These are phyloP conservation scores for Papilio demoleus DNA, from an alignment of 2,888 invertebrate genomes.

Conservation along the genomic window DNA sequence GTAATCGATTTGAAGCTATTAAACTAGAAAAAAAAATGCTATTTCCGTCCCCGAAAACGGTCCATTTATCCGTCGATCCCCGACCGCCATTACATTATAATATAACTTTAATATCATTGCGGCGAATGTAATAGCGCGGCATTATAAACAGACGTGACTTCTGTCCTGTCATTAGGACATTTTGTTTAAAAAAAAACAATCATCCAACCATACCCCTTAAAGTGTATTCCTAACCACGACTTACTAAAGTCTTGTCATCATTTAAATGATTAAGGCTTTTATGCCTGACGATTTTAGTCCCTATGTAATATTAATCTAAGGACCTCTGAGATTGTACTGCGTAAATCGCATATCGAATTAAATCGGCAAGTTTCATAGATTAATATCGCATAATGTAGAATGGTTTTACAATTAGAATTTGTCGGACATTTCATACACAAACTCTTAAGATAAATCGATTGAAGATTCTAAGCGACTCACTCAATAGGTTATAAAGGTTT, in stretches of 20 bases:
- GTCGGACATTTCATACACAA: no score
- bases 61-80: slow-evolving; percentile 73
- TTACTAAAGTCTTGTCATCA: not conserved
- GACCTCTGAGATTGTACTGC: no score
- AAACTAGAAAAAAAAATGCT: slow-evolving; percentile 52
- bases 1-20: slow-evolving; percentile 70
- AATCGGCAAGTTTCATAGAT: no score
- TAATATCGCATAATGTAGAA: no score
- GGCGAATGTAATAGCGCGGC: slow-evolving; percentile 64
- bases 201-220: slow-evolving; percentile 24
- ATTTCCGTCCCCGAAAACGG: slow-evolving; percentile 73
- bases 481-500: no score
- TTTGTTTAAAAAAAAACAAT: slow-evolving; percentile 47
- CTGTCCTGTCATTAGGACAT: slow-evolving; percentile 70
- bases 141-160: slow-evolving; percentile 74
- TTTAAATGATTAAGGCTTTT: no score
- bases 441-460: no score
- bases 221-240: not conserved
- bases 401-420: no score
- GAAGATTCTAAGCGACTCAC: no score
- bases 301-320: no score
- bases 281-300: no score
- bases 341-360: no score
- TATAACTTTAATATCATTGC: slow-evolving; percentile 71
- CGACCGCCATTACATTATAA: slow-evolving; percentile 66